Evolutionary conservation across 2,797 vertebrate genomes (phyloP), one percentile per base, ranked within the genome.

Genomic region (Oceanodroma leucorhoa): DNA sequence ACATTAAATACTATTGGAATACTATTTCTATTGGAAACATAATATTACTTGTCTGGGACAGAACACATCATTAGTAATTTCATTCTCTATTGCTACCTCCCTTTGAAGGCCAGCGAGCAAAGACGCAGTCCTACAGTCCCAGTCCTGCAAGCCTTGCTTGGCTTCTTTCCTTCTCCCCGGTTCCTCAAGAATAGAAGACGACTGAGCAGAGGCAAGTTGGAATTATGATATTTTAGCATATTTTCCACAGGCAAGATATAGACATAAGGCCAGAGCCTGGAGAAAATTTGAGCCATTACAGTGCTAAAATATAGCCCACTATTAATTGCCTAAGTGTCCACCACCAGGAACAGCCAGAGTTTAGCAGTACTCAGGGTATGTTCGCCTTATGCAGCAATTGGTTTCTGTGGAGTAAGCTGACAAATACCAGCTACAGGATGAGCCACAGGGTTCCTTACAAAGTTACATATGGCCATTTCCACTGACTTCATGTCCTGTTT

Each of bases 81-180:
- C 26, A 45, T 43, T 16, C 29, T 41, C 9, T 27, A 27, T 10
- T 30, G 62, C 48, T n/a, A 0, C 19, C 16, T 70, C 19, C 38
- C 1, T 5, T n/a, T 55, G 46, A 48, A 85, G 38, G 30, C 21
- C 34, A 34, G 10, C 0, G 0, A 64, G 30, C 32, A 43, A 67
- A 76, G 67, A 17, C 1, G 4, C 26, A 29, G n/a, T 38, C 32
- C 38, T 40, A 21, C 29, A 23, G 34, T 6, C 13, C 21, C 21
- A 19, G 2, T 66, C 30, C 78, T 76, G 32, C 24, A 12, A 14
- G 5, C 5, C 18, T 58, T 46, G 6, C 16, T 51, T 46, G 43
- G 30, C 32, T 46, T 5, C 38, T 61, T 19, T 40, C 36, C 36
- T 84, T 40, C 45, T 73, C 32, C 40, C 14, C 0, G 1, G 4